Evolutionary conservation across 2,797 vertebrate species (phyloP).

Genomic region (Rhinatrema bivittatum): DNA sequence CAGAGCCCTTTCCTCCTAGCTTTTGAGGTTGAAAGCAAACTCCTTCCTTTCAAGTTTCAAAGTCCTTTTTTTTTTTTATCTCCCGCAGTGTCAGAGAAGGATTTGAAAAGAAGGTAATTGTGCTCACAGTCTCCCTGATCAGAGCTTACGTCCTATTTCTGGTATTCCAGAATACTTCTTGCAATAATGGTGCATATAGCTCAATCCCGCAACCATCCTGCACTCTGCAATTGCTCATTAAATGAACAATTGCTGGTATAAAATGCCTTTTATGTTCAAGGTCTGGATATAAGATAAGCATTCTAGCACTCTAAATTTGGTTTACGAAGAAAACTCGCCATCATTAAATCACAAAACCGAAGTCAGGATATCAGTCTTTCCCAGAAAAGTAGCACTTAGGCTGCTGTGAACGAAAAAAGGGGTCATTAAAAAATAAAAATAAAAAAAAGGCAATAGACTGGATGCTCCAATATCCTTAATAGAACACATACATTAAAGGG

Average conservation of each 20-base stretch:
- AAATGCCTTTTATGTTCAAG: constrained; percentile 81
- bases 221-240: constrained; percentile 91
- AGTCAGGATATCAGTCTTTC: constrained; percentile 67
- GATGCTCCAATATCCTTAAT: constrained; percentile 28
- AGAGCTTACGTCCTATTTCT: constrained; percentile 98
- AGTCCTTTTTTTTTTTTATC: constrained; percentile 99
- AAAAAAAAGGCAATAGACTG: not conserved
- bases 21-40: constrained; percentile 99
- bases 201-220: constrained; percentile 81
- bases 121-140: constrained; percentile 99
- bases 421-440: no score
- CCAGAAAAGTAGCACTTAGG: constrained; percentile 58
- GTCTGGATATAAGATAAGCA: constrained; percentile 85
- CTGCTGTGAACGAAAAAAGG: constrained; percentile 33
- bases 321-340: constrained; percentile 74
- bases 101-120: constrained; percentile 99
- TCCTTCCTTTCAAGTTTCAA: constrained; percentile 99
- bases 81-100: constrained; percentile 99
- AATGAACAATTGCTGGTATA: constrained; percentile 79
- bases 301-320: constrained; percentile 81
- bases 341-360: constrained; percentile 73
- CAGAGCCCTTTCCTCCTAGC: constrained; percentile 99
- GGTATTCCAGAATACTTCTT: constrained; percentile 98
- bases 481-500: constrained; percentile 27
- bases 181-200: constrained; percentile 89